These are phyloP conservation scores for Scaptomyza tumidula DNA, from an alignment of 2,888 invertebrate species.

Conservation along the genomic window DNA sequence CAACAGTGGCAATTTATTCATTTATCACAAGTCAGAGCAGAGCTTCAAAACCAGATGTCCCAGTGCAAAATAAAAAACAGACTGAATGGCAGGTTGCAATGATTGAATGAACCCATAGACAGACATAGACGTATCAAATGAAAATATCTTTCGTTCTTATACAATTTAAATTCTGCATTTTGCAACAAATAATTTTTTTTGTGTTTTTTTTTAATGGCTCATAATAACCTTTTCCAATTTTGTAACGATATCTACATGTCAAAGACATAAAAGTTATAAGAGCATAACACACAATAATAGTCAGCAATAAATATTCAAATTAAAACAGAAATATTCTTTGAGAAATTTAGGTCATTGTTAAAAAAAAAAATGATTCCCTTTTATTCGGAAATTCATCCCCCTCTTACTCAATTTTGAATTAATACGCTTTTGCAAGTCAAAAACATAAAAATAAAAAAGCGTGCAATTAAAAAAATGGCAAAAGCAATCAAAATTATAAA, in stretches of 20 bases:
- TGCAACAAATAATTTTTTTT: neutral
- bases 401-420: neutral
- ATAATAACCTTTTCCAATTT: neutral
- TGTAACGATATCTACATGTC: constrained; percentile 14
- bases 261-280: constrained; percentile 15
- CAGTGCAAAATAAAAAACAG: neutral
- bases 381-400: neutral
- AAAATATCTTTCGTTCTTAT: too few relatives aligned
- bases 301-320: neutral
- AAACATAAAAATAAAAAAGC: neutral
- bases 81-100: constrained; percentile 8
- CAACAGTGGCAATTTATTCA: constrained; percentile 60
- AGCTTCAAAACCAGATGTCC: neutral
- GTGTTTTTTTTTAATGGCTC: neutral
- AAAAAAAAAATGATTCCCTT: too few relatives aligned
- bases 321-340: neutral
- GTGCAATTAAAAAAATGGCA: neutral
- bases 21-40: constrained; percentile 26
- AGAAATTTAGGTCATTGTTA: constrained; percentile 1
- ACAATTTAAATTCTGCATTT: neutral
- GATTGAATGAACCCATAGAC: constrained; percentile 8
- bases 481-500: neutral
- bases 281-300: constrained; percentile 1
- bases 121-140: neutral
- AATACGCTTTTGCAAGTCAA: neutral